Percentiles rank a stretch among this genome's conserved stretches.
Conservation (phyloP, 2,797 vertebrate species). For the Chanos chanos region DNA sequence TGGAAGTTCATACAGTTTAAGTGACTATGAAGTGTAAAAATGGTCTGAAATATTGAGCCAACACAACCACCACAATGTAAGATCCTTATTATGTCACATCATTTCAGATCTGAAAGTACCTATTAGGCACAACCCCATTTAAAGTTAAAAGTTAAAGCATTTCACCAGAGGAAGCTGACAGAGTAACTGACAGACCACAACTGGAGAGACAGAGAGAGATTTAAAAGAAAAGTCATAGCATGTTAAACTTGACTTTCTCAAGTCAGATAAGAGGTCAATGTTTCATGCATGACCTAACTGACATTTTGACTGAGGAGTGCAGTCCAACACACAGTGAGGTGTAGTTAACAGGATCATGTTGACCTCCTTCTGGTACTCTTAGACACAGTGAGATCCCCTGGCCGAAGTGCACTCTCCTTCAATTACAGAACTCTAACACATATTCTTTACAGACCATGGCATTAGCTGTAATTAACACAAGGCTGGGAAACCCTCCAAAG, state of each 20-base stretch:
- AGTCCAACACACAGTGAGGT: conserved; percentile 33
- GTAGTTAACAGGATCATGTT: conserved; percentile 46
- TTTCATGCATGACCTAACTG: conserved; percentile 49
- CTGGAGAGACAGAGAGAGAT: too few relatives aligned
- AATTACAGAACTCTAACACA: conserved; percentile 55
- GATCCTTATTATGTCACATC: too few relatives aligned
- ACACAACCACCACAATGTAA: too few relatives aligned
- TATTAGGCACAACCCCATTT: too few relatives aligned
- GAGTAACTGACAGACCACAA: too few relatives aligned
- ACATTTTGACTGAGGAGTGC: conserved; percentile 35
- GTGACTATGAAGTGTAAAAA: too few relatives aligned
- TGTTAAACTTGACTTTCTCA: conserved; percentile 27
- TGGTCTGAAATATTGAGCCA: too few relatives aligned
- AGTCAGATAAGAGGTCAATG: conserved; percentile 31
- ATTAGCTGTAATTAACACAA: conserved; percentile 27
- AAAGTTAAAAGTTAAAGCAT: too few relatives aligned
- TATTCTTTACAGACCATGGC: conserved; percentile 42
- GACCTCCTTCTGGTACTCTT: conserved; percentile 49
- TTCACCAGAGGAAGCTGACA: too few relatives aligned
- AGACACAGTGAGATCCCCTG: conserved; percentile 23
- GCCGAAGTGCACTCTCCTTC: conserved; percentile 43
- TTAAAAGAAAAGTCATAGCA: too few relatives aligned
- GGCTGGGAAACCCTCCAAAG: background rate
- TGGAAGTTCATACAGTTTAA: too few relatives aligned
- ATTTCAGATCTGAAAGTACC: too few relatives aligned